phyloP scores from a whole-genome alignment of 2,113 vertebrate species.

The Scophthalmus maximus region DNA sequence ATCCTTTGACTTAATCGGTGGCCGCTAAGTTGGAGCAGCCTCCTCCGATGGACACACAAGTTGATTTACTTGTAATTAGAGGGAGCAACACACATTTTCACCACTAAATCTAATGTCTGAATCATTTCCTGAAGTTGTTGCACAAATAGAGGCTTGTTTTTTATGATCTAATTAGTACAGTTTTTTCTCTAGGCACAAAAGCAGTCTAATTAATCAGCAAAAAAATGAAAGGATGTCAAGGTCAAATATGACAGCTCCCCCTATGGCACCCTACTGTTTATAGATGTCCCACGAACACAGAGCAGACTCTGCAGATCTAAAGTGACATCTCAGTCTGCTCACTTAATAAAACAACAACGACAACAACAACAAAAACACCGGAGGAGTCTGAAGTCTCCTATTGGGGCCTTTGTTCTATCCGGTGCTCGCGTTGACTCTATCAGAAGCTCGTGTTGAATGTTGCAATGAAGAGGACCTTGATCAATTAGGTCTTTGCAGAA shows the following conservation, averaged over 20 bases:
- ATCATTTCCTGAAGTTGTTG: constrained; percentile 4
- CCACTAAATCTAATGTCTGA: background rate
- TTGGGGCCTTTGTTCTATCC: background rate
- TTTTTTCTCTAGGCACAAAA: constrained; percentile 3
- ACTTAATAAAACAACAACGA: too few species aligned
- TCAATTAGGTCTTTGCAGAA: constrained; percentile 70
- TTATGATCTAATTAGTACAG: constrained; percentile 6
- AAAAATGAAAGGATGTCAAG: constrained; percentile 33
- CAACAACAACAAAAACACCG: constrained; percentile 33
- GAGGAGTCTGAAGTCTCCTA: constrained; percentile 36
- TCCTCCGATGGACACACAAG: background rate
- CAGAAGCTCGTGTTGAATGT: constrained; percentile 66
- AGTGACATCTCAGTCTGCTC: constrained; percentile 55
- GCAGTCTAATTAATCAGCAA: background rate
- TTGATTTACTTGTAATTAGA: constrained; percentile 12
- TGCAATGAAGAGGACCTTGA: constrained; percentile 58
- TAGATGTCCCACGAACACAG: constrained; percentile 11
- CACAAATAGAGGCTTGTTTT: background rate
- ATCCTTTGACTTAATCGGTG: constrained; percentile 44
- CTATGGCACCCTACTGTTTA: constrained; percentile 15
- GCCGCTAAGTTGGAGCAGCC: constrained; percentile 26
- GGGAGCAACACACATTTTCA: constrained; percentile 1
- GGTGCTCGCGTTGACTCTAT: too few species aligned
- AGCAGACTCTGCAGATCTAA: background rate
- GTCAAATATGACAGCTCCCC: constrained; percentile 14